Percentiles rank a stretch among this genome's conserved stretches.
phyloP scores from a whole-genome alignment of 2,797 vertebrate species.

The Trachurus trachurus region DNA sequence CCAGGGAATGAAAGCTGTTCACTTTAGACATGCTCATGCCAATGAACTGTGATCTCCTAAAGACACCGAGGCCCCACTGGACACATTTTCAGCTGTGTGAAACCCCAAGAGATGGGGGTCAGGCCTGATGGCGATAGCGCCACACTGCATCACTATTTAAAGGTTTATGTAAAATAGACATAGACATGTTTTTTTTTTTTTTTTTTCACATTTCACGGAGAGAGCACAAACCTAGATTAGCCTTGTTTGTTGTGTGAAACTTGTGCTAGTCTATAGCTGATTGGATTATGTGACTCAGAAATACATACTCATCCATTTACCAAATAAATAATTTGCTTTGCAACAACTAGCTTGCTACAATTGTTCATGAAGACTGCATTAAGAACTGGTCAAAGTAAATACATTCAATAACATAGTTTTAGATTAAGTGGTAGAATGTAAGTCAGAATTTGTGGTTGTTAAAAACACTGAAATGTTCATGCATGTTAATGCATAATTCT shows the following conservation, averaged over 20 bases:
- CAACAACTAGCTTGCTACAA: not conserved
- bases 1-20: conserved; percentile 52
- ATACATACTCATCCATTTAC: conserved; percentile 2
- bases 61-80: conserved; percentile 38
- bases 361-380: not conserved
- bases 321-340: conserved; percentile 3
- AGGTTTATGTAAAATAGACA: conserved; percentile 25
- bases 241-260: not conserved
- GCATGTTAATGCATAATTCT: too few species aligned
- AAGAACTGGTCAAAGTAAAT: not conserved
- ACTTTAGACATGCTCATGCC: conserved; percentile 54
- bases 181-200: not conserved
- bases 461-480: too few species aligned
- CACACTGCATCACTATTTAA: not conserved
- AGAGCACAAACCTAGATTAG: not conserved
- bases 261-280: not conserved
- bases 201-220: conserved; percentile 8
- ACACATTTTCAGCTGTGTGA: conserved; percentile 42
- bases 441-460: not conserved
- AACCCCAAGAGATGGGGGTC: conserved; percentile 2
- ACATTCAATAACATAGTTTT: not conserved
- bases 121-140: conserved; percentile 9
- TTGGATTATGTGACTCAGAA: not conserved
- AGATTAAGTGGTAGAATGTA: not conserved
- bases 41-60: conserved; percentile 59